Conservation (phyloP, 2,113 vertebrate genomes). For the Caranx melampygus region DNA sequence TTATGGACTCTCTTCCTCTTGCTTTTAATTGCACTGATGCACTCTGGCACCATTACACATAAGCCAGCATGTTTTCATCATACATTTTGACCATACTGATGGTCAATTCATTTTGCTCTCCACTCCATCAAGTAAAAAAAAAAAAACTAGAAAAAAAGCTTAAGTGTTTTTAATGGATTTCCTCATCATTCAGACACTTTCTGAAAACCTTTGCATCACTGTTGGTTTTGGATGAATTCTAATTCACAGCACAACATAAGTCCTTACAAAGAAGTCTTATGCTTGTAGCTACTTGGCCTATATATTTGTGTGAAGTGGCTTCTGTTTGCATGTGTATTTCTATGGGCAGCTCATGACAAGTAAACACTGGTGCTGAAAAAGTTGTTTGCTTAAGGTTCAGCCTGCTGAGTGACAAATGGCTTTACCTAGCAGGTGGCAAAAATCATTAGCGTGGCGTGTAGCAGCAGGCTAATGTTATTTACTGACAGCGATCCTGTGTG, state of each 20-base stretch:
- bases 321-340: constrained; percentile 21
- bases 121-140: not conserved
- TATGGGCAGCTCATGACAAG: constrained; percentile 22
- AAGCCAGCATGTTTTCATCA: too few species aligned
- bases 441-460: constrained; percentile 28
- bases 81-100: too few species aligned
- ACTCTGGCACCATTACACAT: too few species aligned
- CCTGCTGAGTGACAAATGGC: constrained; percentile 45
- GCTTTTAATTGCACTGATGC: too few species aligned
- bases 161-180: not conserved
- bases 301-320: not conserved
- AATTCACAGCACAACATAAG: constrained; percentile 5
- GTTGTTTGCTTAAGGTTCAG: constrained; percentile 59
- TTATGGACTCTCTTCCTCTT: too few species aligned
- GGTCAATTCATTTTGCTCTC: too few species aligned
- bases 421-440: constrained; percentile 34
- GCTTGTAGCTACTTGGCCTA: not conserved
- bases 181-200: not conserved
- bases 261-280: not conserved
- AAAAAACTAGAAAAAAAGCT: not conserved
- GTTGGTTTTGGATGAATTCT: not conserved
- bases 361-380: constrained; percentile 41
- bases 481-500: constrained; percentile 55
- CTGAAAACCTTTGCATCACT: not conserved
- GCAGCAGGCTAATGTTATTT: constrained; percentile 35